Evolutionary conservation across 92 coral and sea anemone species (phyloP).

Genomic region (Heliopora coerulea): DNA sequence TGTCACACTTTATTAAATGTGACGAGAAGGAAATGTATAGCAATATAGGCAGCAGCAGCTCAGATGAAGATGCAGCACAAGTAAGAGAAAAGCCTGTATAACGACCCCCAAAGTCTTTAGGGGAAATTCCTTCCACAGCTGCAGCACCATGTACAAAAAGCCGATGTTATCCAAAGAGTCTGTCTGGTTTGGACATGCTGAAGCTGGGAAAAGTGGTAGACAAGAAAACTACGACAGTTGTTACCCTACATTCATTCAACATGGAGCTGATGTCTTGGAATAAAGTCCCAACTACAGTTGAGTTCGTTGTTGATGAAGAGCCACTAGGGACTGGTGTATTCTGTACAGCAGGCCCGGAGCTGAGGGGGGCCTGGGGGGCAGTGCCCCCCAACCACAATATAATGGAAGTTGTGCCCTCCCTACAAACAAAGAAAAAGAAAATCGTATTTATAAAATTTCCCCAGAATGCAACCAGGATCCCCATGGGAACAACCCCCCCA

Average conservation of each 20-base stretch:
- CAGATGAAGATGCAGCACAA: too few relatives aligned
- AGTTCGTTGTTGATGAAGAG: neutral
- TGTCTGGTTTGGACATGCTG: slow-evolving; percentile 14
- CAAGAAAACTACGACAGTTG: neutral
- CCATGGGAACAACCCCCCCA: too few relatives aligned
- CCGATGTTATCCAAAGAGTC: slow-evolving; percentile 24
- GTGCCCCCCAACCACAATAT: too few relatives aligned
- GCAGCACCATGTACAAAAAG: too few relatives aligned
- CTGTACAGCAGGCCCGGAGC: too few relatives aligned
- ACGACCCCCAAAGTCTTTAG: neutral
- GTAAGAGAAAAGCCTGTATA: too few relatives aligned
- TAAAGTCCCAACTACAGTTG: slow-evolving; percentile 25
- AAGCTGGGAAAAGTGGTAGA: slow-evolving; percentile 9
- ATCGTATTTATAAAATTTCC: too few relatives aligned
- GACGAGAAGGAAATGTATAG: neutral
- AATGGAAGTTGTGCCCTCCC: too few relatives aligned
- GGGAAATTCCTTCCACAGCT: too few relatives aligned
- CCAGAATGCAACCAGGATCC: too few relatives aligned
- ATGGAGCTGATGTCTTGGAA: slow-evolving; percentile 1
- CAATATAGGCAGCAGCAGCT: neutral
- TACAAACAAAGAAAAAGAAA: too few relatives aligned
- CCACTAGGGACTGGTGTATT: slow-evolving; percentile 8
- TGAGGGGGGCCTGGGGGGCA: too few relatives aligned
- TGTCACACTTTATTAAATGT: slow-evolving; percentile 12
- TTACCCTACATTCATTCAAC: neutral